A percentile compares a stretch with the other conserved stretches of the same genome.
Conservation (phyloP, 2,888 invertebrate genomes). For the Meghimatium bilineatum region DNA sequence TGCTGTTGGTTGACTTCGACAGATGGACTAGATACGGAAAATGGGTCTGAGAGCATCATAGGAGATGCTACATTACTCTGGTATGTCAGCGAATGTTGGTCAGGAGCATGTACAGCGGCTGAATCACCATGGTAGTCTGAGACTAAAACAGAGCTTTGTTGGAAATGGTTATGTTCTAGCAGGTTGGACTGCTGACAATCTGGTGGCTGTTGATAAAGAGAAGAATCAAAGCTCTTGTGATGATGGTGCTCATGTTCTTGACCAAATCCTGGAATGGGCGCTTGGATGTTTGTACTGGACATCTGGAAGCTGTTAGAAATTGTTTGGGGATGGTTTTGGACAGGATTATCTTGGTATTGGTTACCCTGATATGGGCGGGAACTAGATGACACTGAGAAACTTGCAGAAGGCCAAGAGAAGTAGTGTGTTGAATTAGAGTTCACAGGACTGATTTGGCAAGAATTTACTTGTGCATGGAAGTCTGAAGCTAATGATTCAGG, state of each 20-base stretch:
- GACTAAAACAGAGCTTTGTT: background rate
- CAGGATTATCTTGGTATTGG: slow-evolving; percentile 13
- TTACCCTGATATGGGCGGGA: background rate
- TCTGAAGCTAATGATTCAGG: background rate
- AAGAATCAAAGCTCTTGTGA: background rate
- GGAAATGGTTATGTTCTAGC: background rate
- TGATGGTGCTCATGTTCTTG: slow-evolving; percentile 1
- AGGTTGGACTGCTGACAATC: slow-evolving; percentile 21
- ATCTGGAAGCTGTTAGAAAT: slow-evolving; percentile 17
- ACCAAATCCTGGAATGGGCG: background rate
- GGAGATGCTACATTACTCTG: slow-evolving; percentile 28
- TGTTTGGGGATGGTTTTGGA: background rate
- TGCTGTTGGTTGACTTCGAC: slow-evolving; percentile 13
- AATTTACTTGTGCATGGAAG: background rate
- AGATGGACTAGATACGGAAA: background rate
- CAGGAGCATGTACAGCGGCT: slow-evolving; percentile 13
- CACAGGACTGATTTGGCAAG: background rate
- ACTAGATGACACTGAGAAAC: slow-evolving; percentile 16
- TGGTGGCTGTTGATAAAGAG: slow-evolving; percentile 15
- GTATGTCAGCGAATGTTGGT: slow-evolving; percentile 15
- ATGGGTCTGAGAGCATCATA: slow-evolving; percentile 1
- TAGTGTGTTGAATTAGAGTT: slow-evolving; percentile 3
- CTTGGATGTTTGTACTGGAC: background rate
- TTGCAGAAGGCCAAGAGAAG: background rate
- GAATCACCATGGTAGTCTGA: slow-evolving; percentile 12